These are phyloP conservation scores for Tupiocoris notatus DNA, from an alignment of 2,888 invertebrate genomes.

Conservation along the genomic window DNA sequence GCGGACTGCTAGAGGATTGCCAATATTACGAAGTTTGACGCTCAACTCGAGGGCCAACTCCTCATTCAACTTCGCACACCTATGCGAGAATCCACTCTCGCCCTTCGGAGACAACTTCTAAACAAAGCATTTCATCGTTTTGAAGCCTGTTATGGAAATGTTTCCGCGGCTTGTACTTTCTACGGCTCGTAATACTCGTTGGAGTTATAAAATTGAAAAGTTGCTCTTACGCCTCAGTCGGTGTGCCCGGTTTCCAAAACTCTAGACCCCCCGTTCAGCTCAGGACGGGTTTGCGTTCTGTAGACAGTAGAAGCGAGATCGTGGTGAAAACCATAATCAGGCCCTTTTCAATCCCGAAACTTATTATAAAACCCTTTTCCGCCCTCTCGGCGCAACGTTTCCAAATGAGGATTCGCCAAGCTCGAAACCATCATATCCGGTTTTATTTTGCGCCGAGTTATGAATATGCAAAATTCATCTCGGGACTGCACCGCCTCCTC, in stretches of 20 bases:
- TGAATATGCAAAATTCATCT: neutral
- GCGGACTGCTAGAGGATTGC: no score
- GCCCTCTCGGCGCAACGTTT: neutral
- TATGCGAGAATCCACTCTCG: constrained; percentile 7
- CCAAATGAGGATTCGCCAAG: constrained; percentile 18
- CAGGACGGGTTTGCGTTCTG: neutral
- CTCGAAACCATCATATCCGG: neutral
- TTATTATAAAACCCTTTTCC: constrained; percentile 15
- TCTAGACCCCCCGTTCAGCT: neutral
- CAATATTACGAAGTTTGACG: constrained; percentile 25
- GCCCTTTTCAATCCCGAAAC: constrained; percentile 11
- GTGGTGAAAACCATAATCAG: constrained; percentile 19
- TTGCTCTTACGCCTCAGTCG: constrained; percentile 1
- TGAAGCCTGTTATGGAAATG: constrained; percentile 29
- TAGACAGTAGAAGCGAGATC: neutral
- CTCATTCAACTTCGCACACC: constrained; percentile 24
- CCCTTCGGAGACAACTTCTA: constrained; percentile 12
- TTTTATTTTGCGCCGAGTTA: neutral
- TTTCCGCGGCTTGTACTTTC: neutral
- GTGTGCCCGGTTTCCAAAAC: neutral
- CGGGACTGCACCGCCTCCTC: neutral
- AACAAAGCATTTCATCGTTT: constrained; percentile 27
- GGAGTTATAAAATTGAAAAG: constrained; percentile 30
- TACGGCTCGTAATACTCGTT: neutral
- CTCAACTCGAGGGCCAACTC: constrained; percentile 12